These are phyloP conservation scores for Parambassis ranga DNA, from an alignment of 2,797 vertebrate species.

Conservation along the genomic window DNA sequence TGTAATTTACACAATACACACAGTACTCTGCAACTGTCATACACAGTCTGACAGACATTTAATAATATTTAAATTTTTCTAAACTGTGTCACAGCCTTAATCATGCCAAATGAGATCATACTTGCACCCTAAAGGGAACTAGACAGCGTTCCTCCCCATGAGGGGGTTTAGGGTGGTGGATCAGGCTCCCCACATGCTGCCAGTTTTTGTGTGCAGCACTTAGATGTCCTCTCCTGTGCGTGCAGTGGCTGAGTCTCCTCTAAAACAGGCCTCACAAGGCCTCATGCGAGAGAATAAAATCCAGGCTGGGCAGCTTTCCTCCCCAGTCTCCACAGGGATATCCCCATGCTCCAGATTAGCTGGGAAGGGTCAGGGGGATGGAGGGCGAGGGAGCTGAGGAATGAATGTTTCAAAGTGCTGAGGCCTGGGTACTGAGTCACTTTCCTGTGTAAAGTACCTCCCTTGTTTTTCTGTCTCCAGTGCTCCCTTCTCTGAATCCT, in stretches of 20 bases:
- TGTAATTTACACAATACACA: neutral
- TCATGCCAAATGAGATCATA: conserved; percentile 27
- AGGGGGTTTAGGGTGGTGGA: neutral
- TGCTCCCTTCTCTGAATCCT: conserved; percentile 51
- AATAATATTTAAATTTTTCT: conserved; percentile 32
- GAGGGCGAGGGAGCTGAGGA: conserved; percentile 45
- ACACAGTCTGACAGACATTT: neutral
- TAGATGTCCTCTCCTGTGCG: conserved; percentile 42
- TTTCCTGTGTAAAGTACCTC: conserved; percentile 74
- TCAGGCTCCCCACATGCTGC: conserved; percentile 3
- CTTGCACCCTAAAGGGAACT: conserved; percentile 4
- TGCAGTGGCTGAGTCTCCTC: conserved; percentile 33
- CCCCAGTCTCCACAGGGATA: conserved; percentile 42
- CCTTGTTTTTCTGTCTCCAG: conserved; percentile 72
- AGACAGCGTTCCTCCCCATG: conserved; percentile 1
- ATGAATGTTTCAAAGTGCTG: conserved; percentile 33
- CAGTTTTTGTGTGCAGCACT: conserved; percentile 1
- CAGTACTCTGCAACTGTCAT: neutral
- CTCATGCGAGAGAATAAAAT: conserved; percentile 55
- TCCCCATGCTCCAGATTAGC: conserved; percentile 50
- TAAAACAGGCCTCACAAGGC: conserved; percentile 30
- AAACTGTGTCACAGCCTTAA: conserved; percentile 29
- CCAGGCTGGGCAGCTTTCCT: conserved; percentile 49
- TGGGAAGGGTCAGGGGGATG: conserved; percentile 43
- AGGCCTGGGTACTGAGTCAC: conserved; percentile 72